Evolutionary conservation across 37 sponge, comb jelly and placozoan genomes (phyloP).

Genomic region (Crambe crambe): DNA sequence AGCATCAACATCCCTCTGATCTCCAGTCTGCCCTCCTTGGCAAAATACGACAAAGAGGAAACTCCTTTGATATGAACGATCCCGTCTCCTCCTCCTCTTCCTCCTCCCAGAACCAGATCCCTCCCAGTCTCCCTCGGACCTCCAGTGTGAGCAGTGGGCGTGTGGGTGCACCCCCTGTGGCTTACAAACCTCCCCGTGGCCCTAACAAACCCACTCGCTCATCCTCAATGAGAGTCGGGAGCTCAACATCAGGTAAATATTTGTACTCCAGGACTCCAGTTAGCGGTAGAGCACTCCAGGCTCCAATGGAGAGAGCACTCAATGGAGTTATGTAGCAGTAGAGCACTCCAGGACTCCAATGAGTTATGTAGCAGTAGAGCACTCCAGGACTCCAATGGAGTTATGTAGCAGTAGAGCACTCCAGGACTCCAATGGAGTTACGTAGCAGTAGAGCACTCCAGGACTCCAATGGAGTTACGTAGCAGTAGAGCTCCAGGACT

Average conservation of each 20-base stretch:
- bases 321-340: no score
- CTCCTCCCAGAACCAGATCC: background rate
- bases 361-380: no score
- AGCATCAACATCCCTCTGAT: background rate
- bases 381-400: no score
- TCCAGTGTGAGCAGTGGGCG: background rate
- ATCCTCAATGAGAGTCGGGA: background rate
- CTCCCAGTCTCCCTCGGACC: background rate
- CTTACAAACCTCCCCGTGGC: conserved; percentile 28
- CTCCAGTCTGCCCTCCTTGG: conserved; percentile 16
- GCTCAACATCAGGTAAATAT: background rate
- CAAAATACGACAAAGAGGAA: background rate
- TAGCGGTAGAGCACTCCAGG: no score
- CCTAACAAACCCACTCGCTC: conserved; percentile 3
- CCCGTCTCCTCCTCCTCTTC: background rate
- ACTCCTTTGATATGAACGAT: background rate
- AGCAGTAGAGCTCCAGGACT: no score
- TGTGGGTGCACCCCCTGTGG: conserved; percentile 2
- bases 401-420: no score
- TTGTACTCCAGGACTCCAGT: no score
- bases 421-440: no score
- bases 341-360: no score
- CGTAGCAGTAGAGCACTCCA: no score
- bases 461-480: no score
- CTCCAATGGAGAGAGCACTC: no score